Conservation (phyloP, 1,140 invertebrate species). For the Aphelinus certus region DNA sequence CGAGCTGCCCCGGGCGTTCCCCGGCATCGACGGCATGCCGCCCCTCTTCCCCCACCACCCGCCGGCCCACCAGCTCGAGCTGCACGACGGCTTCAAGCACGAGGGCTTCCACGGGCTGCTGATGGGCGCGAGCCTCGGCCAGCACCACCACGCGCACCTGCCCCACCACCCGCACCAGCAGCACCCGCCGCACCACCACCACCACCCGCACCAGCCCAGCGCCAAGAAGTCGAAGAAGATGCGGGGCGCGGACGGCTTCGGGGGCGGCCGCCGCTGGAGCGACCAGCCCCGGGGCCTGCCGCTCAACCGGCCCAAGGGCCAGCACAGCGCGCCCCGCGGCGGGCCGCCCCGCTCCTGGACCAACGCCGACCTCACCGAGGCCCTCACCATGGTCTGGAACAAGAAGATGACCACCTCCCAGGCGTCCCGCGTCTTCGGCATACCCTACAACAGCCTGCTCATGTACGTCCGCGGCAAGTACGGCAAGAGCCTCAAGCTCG, state of each 20-base stretch:
- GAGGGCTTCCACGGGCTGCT: constrained; percentile 59
- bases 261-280: constrained; percentile 53
- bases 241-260: constrained; percentile 52
- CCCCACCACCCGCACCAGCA: constrained; percentile 55
- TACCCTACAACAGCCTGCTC: constrained; percentile 88
- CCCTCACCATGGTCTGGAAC: constrained; percentile 90
- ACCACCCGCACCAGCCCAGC: constrained; percentile 10
- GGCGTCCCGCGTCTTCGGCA: constrained; percentile 87
- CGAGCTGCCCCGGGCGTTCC: constrained; percentile 48
- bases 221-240: constrained; percentile 55
- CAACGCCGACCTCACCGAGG: constrained; percentile 87
- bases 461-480: constrained; percentile 95
- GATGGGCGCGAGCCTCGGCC: constrained; percentile 46
- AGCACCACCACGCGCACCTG: constrained; percentile 44
- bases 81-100: constrained; percentile 61
- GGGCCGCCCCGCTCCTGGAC: constrained; percentile 90
- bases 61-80: constrained; percentile 50
- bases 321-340: constrained; percentile 87
- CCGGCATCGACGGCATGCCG: constrained; percentile 54
- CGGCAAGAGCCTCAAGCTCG: constrained; percentile 87
- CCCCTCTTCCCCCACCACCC: constrained; percentile 55
- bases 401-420: constrained; percentile 95
- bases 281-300: constrained; percentile 50
- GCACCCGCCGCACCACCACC: constrained; percentile 32
- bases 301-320: constrained; percentile 77